These are phyloP conservation scores for Ginglymostoma cirratum DNA, from an alignment of 2,113 vertebrate genomes.

Conservation along the genomic window DNA sequence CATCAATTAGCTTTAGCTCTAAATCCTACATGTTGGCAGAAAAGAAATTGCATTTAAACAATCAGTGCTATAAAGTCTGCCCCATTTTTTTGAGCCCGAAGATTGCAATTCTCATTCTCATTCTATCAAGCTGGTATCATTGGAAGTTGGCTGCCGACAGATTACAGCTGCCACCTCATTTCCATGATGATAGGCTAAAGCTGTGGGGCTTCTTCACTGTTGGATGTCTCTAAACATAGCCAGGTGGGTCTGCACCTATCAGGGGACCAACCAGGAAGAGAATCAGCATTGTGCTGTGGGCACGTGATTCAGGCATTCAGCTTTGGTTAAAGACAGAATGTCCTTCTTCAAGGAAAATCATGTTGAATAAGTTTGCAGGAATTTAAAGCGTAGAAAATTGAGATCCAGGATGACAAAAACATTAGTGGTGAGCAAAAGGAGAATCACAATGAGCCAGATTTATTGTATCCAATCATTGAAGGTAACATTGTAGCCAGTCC, in stretches of 20 bases:
- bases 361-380: background rate
- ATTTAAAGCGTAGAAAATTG: background rate
- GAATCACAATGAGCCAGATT: background rate
- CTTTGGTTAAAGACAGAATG: background rate
- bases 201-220: background rate
- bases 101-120: background rate
- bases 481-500: background rate
- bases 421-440: background rate
- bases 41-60: background rate
- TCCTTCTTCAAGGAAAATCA: background rate
- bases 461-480: too few relatives aligned
- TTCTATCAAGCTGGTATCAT: background rate
- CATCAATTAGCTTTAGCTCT: constrained; percentile 50
- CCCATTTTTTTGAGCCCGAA: background rate
- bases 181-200: background rate
- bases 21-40: constrained; percentile 42
- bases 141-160: too few relatives aligned
- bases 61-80: background rate
- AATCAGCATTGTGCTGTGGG: background rate
- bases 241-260: too few relatives aligned
- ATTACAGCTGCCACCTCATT: background rate
- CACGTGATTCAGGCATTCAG: background rate
- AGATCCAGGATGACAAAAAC: background rate
- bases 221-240: too few relatives aligned
- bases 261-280: too few relatives aligned